These are phyloP conservation scores for Cephalotes varians DNA, from an alignment of 2,888 invertebrate genomes.

Conservation along the genomic window DNA sequence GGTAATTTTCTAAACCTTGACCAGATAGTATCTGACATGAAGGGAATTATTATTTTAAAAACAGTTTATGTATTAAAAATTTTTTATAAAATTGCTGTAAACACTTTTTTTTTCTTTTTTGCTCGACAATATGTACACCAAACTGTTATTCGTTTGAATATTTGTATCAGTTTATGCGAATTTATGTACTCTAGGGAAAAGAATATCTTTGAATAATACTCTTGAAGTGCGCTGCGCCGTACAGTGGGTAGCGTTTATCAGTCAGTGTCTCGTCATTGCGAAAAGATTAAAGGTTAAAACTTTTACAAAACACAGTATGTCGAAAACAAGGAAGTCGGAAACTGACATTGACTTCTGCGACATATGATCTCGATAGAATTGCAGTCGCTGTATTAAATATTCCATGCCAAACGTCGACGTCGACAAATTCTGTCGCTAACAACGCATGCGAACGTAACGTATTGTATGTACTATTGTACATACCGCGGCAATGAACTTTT, in stretches of 20 bases:
- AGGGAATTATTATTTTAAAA: neutral
- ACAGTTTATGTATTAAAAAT: neutral
- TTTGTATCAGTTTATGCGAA: neutral
- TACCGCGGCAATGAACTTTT: slow-evolving; percentile 26
- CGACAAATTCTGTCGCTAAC: slow-evolving; percentile 32
- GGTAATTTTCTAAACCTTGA: neutral
- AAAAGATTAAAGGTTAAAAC: slow-evolving; percentile 19
- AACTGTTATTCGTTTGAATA: neutral
- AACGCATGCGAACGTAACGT: neutral
- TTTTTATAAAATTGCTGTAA: neutral
- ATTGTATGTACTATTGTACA: neutral
- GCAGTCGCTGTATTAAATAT: slow-evolving; percentile 6
- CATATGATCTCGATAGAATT: neutral
- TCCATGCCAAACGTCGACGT: neutral
- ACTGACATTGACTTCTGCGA: neutral
- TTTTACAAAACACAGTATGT: neutral
- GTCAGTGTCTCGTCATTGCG: neutral
- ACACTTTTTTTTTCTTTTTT: neutral
- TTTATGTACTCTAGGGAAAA: neutral
- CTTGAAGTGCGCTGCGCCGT: neutral
- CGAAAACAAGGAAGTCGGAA: neutral
- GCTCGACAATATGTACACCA: neutral
- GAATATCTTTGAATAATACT: neutral
- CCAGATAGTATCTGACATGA: neutral
- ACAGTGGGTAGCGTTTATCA: slow-evolving; percentile 17